Evolutionary conservation across 2,888 invertebrate genomes (phyloP), one percentile per base, ranked within the genome.

Genomic region (Ametastegia equiseti): DNA sequence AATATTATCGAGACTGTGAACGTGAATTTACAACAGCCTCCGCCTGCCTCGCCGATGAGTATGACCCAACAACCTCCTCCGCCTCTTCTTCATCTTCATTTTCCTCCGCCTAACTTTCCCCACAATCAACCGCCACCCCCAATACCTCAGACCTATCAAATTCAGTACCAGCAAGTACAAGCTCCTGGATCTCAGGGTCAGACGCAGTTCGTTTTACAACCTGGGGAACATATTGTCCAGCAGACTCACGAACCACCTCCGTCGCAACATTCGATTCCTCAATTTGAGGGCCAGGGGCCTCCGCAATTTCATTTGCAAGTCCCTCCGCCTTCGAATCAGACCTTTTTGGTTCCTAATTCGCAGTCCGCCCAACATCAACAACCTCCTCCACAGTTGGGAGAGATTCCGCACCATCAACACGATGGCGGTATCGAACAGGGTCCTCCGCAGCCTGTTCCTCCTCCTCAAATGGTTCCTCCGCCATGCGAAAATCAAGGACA

Each of bases 361-460:
- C 90, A 88, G 79, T 86, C 88, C 19, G 87, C 86, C 2, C 86
- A 87, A 81, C 88, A 88, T 80, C 85, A 83, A 45, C 6, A 94
- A 92, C 1, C 93, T 92, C 82, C 92, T 92, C 86, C 93, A 91
- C 1, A 88, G 87, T 23, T 93, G 92, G 85, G 92, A 91, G 50
- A 94, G 91, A 86, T 92, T 89, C 85, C 92, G 91, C 30, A 93
- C 93, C 87, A 89, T 90, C 86, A 92, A 91, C 85, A 93, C 89
- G 54, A 86, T 92, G 1, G 87, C 88, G 60, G 90, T 92, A 89
- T 93, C 0, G 92, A 94, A 65, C 93, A 93, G 86, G 93, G 93
- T 63, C 93, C 93, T 0, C 93, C 93, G 0, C 91, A 91, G 82
- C 91, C 91, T n/a, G 91, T 91, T 42, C 91, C 91, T 75, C 91